phyloP scores from a whole-genome alignment of 1,140 invertebrate genomes.

The Drosophila mayri region DNA sequence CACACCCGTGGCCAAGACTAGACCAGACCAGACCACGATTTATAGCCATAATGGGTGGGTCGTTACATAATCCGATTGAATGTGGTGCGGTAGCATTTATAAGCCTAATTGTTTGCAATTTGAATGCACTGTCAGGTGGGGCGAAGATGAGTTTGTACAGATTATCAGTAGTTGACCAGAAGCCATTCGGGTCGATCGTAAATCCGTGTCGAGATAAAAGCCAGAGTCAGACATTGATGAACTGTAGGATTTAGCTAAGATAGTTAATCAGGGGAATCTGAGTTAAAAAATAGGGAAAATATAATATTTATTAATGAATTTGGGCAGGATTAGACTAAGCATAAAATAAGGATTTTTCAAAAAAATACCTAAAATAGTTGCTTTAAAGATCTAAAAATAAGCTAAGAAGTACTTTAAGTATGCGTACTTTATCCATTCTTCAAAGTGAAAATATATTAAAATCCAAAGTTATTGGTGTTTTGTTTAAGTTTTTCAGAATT shows the following conservation, averaged over 20 bases:
- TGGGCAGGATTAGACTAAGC: no score
- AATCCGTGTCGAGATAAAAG: slow-evolving; percentile 9
- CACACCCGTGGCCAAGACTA: slow-evolving; percentile 60
- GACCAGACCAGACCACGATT: slow-evolving; percentile 44
- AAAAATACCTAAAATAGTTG: no score
- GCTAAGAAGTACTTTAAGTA: no score
- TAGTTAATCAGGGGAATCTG: not conserved
- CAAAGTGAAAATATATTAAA: no score
- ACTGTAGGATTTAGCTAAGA: not conserved
- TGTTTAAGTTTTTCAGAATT: no score
- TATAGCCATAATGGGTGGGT: slow-evolving; percentile 58
- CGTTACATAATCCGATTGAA: slow-evolving; percentile 58
- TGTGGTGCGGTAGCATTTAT: slow-evolving; percentile 67
- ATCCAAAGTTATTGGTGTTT: no score
- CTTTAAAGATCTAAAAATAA: not conserved
- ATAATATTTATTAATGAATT: not conserved
- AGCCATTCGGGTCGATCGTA: slow-evolving; percentile 11
- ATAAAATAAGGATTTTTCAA: no score
- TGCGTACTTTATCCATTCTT: no score
- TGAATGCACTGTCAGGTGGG: slow-evolving; percentile 55
- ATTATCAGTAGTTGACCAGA: slow-evolving; percentile 18
- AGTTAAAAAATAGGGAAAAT: not conserved
- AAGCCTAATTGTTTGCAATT: slow-evolving; percentile 70
- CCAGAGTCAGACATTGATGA: not conserved
- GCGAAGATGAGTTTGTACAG: slow-evolving; percentile 17